These are phyloP conservation scores for Bombus picipes DNA, from an alignment of 1,140 invertebrate genomes.

Conservation along the genomic window DNA sequence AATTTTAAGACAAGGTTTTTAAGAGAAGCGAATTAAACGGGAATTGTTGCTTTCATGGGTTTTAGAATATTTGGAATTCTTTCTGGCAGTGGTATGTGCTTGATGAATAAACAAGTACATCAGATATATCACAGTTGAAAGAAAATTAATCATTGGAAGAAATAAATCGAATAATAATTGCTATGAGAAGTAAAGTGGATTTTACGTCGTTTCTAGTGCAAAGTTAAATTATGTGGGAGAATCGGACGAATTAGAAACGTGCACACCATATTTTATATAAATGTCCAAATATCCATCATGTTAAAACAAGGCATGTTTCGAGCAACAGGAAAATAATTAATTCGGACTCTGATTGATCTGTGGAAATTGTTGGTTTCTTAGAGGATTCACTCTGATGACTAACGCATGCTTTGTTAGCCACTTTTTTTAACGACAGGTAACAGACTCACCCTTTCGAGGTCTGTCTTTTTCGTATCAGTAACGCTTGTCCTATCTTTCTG, in stretches of 20 bases:
- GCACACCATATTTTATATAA: conserved; percentile 24
- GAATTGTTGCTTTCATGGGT: neutral
- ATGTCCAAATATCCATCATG: conserved; percentile 63
- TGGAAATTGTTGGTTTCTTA: conserved; percentile 59
- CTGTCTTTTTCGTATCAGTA: conserved; percentile 52
- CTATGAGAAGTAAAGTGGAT: no score
- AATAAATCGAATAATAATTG: no score
- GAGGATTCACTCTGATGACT: conserved; percentile 14
- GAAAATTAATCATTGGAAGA: no score
- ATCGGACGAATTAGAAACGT: conserved; percentile 5
- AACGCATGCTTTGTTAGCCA: conserved; percentile 9
- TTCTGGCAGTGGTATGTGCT: neutral
- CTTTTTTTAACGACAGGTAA: conserved; percentile 56
- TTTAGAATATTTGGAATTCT: neutral
- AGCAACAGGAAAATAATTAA: conserved; percentile 62
- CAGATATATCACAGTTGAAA: no score
- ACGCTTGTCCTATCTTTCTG: conserved; percentile 43
- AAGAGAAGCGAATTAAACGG: neutral
- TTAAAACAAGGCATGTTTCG: conserved; percentile 30
- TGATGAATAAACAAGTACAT: no score
- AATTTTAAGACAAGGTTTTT: neutral
- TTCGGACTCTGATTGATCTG: conserved; percentile 69
- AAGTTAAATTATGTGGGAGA: neutral
- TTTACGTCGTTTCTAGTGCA: no score
- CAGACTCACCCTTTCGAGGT: conserved; percentile 51